phyloP scores from a whole-genome alignment of 2,888 invertebrate species.

The Eucriotettix oculatus region DNA sequence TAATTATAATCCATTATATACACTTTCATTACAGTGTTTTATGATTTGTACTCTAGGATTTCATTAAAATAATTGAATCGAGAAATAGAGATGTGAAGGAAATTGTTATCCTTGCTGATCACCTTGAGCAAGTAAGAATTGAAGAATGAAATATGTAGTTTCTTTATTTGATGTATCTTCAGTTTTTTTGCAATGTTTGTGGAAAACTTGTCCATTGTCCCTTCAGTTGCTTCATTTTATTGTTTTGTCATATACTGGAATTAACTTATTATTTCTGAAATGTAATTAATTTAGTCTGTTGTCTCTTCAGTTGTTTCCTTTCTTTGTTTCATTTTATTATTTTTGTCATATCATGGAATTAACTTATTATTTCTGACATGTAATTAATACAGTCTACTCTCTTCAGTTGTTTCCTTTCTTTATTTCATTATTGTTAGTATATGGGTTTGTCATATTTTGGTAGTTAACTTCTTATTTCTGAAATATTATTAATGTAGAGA shows the following conservation, averaged over 20 bases:
- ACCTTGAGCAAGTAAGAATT: slow-evolving; percentile 67
- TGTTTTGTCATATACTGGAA: neutral
- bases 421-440: neutral
- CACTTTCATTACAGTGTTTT: neutral
- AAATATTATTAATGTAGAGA: too few species aligned
- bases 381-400: neutral
- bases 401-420: neutral
- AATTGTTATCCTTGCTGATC: slow-evolving; percentile 56
- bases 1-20: too few species aligned
- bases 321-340: neutral
- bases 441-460: too few species aligned
- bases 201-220: neutral
- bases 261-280: neutral
- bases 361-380: too few species aligned
- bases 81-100: slow-evolving; percentile 54
- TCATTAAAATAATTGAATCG: slow-evolving; percentile 55
- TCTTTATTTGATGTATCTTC: slow-evolving; percentile 5
- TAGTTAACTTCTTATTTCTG: too few species aligned
- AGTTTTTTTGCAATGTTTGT: neutral
- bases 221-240: neutral
- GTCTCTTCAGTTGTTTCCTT: neutral
- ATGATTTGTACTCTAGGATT: slow-evolving; percentile 40
- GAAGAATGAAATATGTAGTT: neutral
- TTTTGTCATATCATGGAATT: too few species aligned
- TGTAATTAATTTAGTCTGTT: too few species aligned